Conservation (phyloP, 1,140 invertebrate genomes). For the Neodiprion lecontei region DNA sequence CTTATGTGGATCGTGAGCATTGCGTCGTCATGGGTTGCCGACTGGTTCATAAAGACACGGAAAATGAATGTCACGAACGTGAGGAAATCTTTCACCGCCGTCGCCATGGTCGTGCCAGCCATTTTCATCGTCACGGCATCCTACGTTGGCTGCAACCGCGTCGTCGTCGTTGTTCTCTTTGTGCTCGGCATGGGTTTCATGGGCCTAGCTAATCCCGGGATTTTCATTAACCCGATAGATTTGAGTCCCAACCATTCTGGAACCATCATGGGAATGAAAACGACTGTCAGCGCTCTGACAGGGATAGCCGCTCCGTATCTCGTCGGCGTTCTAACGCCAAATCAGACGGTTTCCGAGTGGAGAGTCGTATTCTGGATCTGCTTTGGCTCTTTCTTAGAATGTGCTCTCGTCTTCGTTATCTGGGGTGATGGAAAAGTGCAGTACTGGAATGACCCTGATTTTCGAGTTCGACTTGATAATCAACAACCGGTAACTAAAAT, state of each 20-base stretch:
- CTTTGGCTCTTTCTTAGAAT: slow-evolving; percentile 72
- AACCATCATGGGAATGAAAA: slow-evolving; percentile 69
- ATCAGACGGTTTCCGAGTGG: slow-evolving; percentile 77
- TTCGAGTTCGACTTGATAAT: not conserved
- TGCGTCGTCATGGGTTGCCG: slow-evolving; percentile 64
- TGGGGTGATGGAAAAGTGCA: slow-evolving; percentile 74
- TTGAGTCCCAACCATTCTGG: slow-evolving; percentile 78
- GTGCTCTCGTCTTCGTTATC: slow-evolving; percentile 72
- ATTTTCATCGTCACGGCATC: slow-evolving; percentile 79
- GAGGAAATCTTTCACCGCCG: slow-evolving; percentile 73
- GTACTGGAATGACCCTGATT: slow-evolving; percentile 66
- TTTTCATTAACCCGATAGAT: slow-evolving; percentile 72
- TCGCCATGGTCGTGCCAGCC: slow-evolving; percentile 75
- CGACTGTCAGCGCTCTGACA: slow-evolving; percentile 27
- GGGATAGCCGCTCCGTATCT: slow-evolving; percentile 57
- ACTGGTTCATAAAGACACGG: slow-evolving; percentile 62
- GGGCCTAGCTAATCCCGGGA: slow-evolving; percentile 63
- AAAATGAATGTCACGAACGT: slow-evolving; percentile 62
- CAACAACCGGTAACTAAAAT: not conserved
- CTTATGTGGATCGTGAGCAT: slow-evolving; percentile 69
- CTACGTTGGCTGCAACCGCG: slow-evolving; percentile 76
- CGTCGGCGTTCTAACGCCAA: slow-evolving; percentile 67
- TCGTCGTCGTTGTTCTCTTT: slow-evolving; percentile 69
- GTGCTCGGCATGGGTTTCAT: slow-evolving; percentile 73
- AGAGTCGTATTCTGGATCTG: slow-evolving; percentile 81